A percentile compares a stretch with the other conserved stretches of the same genome.
These are phyloP conservation scores for Sarcophaga carnaria DNA, from an alignment of 2,888 invertebrate species.

Conservation along the genomic window DNA sequence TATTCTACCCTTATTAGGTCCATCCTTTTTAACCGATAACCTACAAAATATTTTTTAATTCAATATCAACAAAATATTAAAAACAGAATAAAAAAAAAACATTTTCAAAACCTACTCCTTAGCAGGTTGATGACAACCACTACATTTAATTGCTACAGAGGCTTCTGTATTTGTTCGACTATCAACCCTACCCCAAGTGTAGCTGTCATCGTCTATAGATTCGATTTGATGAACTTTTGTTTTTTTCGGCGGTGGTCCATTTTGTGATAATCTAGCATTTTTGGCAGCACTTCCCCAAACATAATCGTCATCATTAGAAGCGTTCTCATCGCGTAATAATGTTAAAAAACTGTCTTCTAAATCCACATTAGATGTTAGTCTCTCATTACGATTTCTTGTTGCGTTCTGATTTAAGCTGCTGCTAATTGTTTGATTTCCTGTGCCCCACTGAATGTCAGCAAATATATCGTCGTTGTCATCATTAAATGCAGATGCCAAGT, in stretches of 20 bases:
- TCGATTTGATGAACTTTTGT: conserved; percentile 24
- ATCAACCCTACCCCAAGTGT: conserved; percentile 66
- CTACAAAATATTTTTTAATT: conserved; percentile 78
- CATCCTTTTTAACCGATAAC: conserved; percentile 90
- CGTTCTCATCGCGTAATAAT: conserved; percentile 54
- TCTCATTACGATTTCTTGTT: background rate
- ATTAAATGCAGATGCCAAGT: conserved; percentile 75
- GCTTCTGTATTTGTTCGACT: background rate
- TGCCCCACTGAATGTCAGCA: conserved; percentile 24
- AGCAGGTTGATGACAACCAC: conserved; percentile 77
- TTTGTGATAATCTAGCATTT: conserved; percentile 36
- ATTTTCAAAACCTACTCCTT: conserved; percentile 70
- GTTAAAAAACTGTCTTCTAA: conserved; percentile 42
- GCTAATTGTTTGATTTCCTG: conserved; percentile 6
- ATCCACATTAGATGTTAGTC: background rate
- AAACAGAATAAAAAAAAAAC: background rate
- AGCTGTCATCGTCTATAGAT: conserved; percentile 30
- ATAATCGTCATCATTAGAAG: conserved; percentile 73
- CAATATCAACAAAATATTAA: background rate
- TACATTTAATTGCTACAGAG: conserved; percentile 73
- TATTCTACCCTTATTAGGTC: conserved; percentile 90
- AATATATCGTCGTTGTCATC: conserved; percentile 73
- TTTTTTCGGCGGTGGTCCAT: conserved; percentile 27
- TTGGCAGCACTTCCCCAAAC: conserved; percentile 69
- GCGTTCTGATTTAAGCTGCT: background rate